A percentile compares a stretch with the other conserved stretches of the same genome.
Evolutionary conservation across 2,888 invertebrate species (phyloP).

Genomic region (Cheilosia soror): DNA sequence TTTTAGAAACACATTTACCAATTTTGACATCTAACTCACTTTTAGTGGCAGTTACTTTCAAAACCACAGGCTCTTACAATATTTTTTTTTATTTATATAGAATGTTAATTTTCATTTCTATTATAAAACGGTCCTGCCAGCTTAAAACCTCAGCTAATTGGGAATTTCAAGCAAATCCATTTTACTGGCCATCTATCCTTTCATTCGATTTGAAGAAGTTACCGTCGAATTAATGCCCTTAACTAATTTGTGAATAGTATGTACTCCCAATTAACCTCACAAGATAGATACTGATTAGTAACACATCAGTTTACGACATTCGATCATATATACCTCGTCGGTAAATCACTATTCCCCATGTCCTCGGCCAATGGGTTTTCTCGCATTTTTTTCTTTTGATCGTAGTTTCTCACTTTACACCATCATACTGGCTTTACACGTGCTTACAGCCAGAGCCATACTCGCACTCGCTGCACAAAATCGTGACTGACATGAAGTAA

Average conservation of each 20-base stretch:
- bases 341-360: slow-evolving; percentile 23
- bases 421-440: slow-evolving; percentile 43
- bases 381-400: slow-evolving; percentile 13
- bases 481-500: slow-evolving; percentile 75
- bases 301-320: slow-evolving; percentile 26
- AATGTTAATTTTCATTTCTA: too few relatives aligned
- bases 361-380: slow-evolving; percentile 20
- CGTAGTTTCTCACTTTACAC: slow-evolving; percentile 33
- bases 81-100: too few relatives aligned
- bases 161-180: too few relatives aligned
- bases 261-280: slow-evolving; percentile 37
- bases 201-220: too few relatives aligned
- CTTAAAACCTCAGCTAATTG: too few relatives aligned
- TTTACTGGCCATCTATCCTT: too few relatives aligned
- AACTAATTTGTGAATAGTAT: neutral
- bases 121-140: too few relatives aligned
- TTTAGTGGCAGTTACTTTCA: too few relatives aligned
- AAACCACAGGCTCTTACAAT: too few relatives aligned
- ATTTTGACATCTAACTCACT: too few relatives aligned
- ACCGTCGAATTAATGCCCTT: too few relatives aligned
- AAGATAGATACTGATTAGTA: neutral
- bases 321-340: neutral
- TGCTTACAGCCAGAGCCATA: slow-evolving; percentile 26
- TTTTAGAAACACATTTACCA: too few relatives aligned
- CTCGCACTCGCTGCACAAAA: slow-evolving; percentile 12